Conservation (phyloP, 2,888 invertebrate species). For the Drosophila emarginata region DNA sequence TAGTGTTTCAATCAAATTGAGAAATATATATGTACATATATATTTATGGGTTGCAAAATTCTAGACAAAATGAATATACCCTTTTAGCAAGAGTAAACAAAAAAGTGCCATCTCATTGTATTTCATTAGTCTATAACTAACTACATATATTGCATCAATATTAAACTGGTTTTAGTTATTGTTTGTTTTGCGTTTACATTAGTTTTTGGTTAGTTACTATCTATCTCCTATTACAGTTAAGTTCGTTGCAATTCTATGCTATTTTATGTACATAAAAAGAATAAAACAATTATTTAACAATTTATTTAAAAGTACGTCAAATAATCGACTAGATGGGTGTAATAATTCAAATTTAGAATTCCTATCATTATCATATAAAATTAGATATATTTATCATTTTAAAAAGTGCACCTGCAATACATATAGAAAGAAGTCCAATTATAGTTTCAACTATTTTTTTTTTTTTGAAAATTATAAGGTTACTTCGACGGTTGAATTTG, state of each 20-base stretch:
- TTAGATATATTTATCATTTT: neutral
- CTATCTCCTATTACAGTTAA: neutral
- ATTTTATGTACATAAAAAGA: too few species aligned
- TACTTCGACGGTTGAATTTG: neutral
- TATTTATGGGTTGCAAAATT: too few species aligned
- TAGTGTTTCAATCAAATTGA: too few species aligned
- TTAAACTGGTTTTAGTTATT: conserved; percentile 11
- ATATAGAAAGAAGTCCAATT: neutral
- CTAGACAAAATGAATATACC: neutral
- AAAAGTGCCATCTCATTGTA: conserved; percentile 11
- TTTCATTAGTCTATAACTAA: conserved; percentile 2
- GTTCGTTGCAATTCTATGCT: neutral
- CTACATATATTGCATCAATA: neutral
- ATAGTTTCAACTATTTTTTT: neutral
- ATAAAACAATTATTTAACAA: too few species aligned
- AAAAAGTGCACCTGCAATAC: neutral
- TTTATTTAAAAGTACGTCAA: too few species aligned
- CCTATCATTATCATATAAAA: neutral
- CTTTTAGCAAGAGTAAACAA: neutral
- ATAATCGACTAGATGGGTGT: neutral
- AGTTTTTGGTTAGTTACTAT: neutral
- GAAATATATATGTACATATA: too few species aligned
- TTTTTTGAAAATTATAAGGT: neutral
- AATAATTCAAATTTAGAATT: neutral
- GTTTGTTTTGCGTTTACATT: neutral